Evolutionary conservation across 2,888 invertebrate genomes (phyloP), one percentile per base, ranked within the genome.

Genomic region (Gasteruption jaculator): DNA sequence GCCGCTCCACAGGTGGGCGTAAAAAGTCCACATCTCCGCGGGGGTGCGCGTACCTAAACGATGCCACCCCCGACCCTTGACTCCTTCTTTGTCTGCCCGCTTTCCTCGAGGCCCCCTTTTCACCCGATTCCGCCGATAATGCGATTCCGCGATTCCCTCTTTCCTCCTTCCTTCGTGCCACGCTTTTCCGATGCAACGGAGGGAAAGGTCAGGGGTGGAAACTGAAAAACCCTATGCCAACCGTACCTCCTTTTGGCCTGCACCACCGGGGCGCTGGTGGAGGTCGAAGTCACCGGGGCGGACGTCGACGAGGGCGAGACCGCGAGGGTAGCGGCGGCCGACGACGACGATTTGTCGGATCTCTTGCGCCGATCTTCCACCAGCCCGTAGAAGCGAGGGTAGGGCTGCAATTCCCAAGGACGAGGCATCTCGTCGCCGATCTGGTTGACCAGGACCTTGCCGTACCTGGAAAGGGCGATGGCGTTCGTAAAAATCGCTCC

Each of bases 321-420:
- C 4, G 53, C 51, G 8, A 54, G 18, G 3, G 42, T 19, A n/a
- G 25, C 22, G 27, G 30, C 41, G 5, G n/a, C n/a, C n/a, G n/a
- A n/a, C 10, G 26, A 19, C 3, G 31, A 30, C 2, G 53, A 41
- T 26, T 59, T 61, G 8, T 63, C 63, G 24, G 65, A 63, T 20
- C 65, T 51, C 40, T 66, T 66, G 20, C 66, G 61, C 14, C 66
- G 62, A 24, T 64, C 61, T 10, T 64, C 65, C 19, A 45, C 50
- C 40, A 54, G 18, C n/a, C n/a, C n/a, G 37, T 59, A 58, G 37
- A 63, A 64, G 6, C 57, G 58, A 3, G 57, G 52, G 31, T 65
- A 62, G 4, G 56, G 45, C 4, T 59, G 49, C 2, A 55, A 35
- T 31, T 64, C 53, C 60, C 61, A 57, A 20, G 54, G 51, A 20